A percentile compares a stretch with the other conserved stretches of the same genome.
Conservation (phyloP, 2,113 vertebrate species). For the Nasalis larvatus region DNA sequence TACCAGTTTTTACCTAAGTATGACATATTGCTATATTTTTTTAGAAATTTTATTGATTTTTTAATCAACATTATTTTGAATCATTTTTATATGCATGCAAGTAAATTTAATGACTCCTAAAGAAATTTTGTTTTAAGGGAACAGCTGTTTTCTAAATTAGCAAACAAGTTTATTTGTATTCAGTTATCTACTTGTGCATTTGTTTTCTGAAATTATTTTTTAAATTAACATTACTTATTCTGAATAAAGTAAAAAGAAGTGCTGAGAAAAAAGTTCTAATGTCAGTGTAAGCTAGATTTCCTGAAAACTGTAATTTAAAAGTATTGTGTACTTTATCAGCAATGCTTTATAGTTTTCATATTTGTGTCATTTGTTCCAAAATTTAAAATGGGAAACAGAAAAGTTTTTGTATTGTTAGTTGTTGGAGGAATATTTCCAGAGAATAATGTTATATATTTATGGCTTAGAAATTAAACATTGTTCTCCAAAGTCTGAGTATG, state of each 20-base stretch:
- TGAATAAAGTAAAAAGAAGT: neutral
- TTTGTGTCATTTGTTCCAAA: conserved; percentile 10
- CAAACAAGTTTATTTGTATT: conserved; percentile 17
- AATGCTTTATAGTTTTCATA: conserved; percentile 52
- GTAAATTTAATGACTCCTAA: neutral
- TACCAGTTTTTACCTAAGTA: neutral
- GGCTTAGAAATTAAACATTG: neutral
- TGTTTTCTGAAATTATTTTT: conserved; percentile 6
- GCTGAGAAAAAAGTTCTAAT: neutral
- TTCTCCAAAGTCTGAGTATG: neutral
- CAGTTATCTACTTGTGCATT: neutral
- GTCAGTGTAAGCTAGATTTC: neutral
- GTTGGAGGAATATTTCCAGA: conserved; percentile 7
- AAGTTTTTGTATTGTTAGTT: neutral
- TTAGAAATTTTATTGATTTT: neutral
- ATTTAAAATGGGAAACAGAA: neutral
- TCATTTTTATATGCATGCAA: neutral
- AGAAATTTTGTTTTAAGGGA: neutral
- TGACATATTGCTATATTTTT: neutral
- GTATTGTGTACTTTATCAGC: neutral
- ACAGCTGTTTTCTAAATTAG: neutral
- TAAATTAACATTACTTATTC: conserved; percentile 28
- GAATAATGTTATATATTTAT: neutral
- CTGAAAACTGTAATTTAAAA: neutral
- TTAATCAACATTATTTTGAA: neutral